phyloP scores from a whole-genome alignment of 2,888 invertebrate species.

The Drosophila affinis region DNA sequence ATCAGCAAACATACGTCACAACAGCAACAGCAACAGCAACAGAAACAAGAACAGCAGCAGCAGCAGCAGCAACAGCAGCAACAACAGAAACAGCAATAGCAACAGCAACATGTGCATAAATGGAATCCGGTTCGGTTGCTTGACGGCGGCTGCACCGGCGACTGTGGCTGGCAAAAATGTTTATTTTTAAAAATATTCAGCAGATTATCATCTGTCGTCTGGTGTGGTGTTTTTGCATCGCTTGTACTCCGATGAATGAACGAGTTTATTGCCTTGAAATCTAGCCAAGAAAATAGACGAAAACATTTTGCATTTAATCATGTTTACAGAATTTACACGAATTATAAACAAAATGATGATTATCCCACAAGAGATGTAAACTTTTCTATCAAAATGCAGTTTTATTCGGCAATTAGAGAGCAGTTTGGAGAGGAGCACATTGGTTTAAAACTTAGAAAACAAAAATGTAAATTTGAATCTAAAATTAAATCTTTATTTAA shows the following conservation, averaged over 20 bases:
- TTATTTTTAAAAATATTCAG: slow-evolving; percentile 71
- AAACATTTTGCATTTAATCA: not conserved
- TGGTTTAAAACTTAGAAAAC: no score
- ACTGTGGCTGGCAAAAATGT: slow-evolving; percentile 39
- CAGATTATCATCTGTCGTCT: slow-evolving; percentile 73
- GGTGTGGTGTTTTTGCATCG: slow-evolving; percentile 36
- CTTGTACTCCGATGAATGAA: slow-evolving; percentile 49
- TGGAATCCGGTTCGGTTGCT: slow-evolving; percentile 64
- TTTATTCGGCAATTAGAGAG: not conserved
- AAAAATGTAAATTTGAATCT: not conserved
- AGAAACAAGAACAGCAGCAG: not conserved
- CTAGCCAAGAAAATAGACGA: slow-evolving; percentile 41
- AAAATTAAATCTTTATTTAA: not conserved
- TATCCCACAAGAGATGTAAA: not conserved
- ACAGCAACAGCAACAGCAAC: slow-evolving; percentile 9
- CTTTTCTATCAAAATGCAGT: not conserved
- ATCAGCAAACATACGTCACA: slow-evolving; percentile 60
- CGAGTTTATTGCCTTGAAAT: slow-evolving; percentile 64
- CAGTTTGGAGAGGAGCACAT: not conserved
- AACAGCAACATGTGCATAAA: slow-evolving; percentile 32
- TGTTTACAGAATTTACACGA: not conserved
- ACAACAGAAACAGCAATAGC: slow-evolving; percentile 15
- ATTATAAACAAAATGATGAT: slow-evolving; percentile 4
- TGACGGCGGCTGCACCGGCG: slow-evolving; percentile 5
- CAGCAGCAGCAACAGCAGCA: not conserved